Evolutionary conservation across 1,140 invertebrate genomes (phyloP), one percentile per base, ranked within the genome.

Genomic region (Amphibalanus amphitrite): DNA sequence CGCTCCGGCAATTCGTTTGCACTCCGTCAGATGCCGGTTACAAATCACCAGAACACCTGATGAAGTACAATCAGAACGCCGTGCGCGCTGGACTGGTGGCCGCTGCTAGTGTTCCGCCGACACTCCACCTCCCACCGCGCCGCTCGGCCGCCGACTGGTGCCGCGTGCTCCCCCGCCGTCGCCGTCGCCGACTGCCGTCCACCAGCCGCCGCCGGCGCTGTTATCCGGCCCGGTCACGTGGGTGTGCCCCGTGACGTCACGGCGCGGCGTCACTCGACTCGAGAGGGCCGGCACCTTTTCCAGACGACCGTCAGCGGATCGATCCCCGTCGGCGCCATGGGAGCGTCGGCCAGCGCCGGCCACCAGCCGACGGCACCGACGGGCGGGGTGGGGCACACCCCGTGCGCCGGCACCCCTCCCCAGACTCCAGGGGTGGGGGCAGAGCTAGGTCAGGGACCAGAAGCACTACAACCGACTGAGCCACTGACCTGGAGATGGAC

Each of bases 1-100:
- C 33, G 47, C 47, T 59, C 47, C 47, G 47, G 47, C 47, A 59
- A 59, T 59, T 59, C 47, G 47, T 59, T 59, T 59, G 47, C 47
- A 59, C 47, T 59, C 20, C 47, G 20, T 13, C 47, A 59, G 47
- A 59, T 59, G 47, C 47, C 47, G 47, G 47, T 59, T 59, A 20
- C 47, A 59, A 59, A 20, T 23, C 47, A 59, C 47, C 47, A 59
- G 47, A 59, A 59, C 47, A 59, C 47, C 47, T 59, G 47, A 59
- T 59, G 47, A 59, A 59, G 47, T 59, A 59, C 47, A 59, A 59
- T 59, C 47, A 59, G 47, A 59, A 59, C 47, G 47, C 47, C 47
- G 20, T 13, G 47, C 47, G 47, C 20, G 6, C 47, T 59, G 47
- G 13, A 59, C 13, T 20, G 10, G 13, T 23, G 20, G 13, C 47